A percentile compares a stretch with the other conserved stretches of the same genome.
Conservation (phyloP, 1,140 invertebrate genomes). For the Eupristina koningsbergeri region DNA sequence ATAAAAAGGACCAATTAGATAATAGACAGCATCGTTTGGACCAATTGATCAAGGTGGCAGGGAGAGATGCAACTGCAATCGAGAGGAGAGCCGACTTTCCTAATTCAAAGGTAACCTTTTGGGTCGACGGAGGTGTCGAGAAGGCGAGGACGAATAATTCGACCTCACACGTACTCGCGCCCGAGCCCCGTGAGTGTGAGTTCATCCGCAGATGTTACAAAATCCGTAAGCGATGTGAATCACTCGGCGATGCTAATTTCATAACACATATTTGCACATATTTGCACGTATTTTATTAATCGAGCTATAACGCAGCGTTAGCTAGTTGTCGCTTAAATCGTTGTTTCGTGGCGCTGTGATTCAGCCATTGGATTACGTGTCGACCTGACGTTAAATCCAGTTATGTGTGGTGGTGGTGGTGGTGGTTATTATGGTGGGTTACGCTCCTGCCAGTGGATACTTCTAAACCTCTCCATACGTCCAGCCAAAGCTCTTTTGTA, state of each 20-base stretch:
- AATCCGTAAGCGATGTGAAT: slow-evolving; percentile 9
- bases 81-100: slow-evolving; percentile 41
- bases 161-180: neutral
- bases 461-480: neutral
- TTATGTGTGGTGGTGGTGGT: too few species aligned
- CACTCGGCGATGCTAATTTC: slow-evolving; percentile 1
- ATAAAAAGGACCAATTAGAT: too few species aligned
- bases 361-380: slow-evolving; percentile 15
- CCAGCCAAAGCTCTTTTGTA: neutral
- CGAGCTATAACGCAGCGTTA: neutral
- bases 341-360: neutral
- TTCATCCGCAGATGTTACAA: neutral
- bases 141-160: neutral
- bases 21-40: too few species aligned
- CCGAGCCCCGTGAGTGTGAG: neutral
- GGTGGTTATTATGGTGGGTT: too few species aligned
- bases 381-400: neutral
- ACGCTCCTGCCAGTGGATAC: too few species aligned
- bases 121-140: neutral
- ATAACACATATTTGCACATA: too few species aligned
- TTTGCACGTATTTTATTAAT: slow-evolving; percentile 50
- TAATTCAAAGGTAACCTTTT: slow-evolving; percentile 17
- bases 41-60: too few species aligned
- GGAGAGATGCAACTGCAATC: too few species aligned
- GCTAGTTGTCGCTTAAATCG: slow-evolving; percentile 41